These are phyloP conservation scores for Samia ricini DNA, from an alignment of 1,140 invertebrate genomes.

Conservation along the genomic window DNA sequence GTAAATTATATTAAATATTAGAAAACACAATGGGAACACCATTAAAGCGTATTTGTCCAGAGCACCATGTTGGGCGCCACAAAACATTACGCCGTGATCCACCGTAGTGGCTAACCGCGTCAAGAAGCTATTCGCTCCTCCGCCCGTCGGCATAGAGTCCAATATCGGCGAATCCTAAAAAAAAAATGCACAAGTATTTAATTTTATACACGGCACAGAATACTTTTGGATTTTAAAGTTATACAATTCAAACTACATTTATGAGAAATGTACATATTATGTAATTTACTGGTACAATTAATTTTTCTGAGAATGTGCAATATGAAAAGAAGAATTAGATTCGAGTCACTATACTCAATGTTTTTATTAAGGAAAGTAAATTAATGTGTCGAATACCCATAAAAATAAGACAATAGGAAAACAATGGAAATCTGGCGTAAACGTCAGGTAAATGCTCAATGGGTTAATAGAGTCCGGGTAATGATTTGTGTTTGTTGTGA, in stretches of 20 bases:
- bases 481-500: too few species aligned
- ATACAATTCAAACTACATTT: background rate
- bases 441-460: too few species aligned
- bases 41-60: slow-evolving; percentile 80
- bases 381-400: too few species aligned
- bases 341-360: background rate
- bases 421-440: too few species aligned
- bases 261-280: too few species aligned
- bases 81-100: slow-evolving; percentile 77
- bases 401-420: too few species aligned
- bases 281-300: too few species aligned
- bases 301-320: background rate
- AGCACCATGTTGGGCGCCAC: slow-evolving; percentile 78
- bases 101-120: slow-evolving; percentile 63
- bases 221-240: background rate
- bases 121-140: slow-evolving; percentile 43
- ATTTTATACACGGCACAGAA: background rate
- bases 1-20: slow-evolving; percentile 82
- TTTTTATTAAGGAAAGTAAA: too few species aligned
- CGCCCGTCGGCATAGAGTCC: slow-evolving; percentile 55
- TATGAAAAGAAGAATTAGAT: background rate
- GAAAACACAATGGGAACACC: slow-evolving; percentile 84
- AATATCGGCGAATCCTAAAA: slow-evolving; percentile 69
- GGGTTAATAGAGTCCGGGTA: too few species aligned
- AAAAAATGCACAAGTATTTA: slow-evolving; percentile 9